Evolutionary conservation across 1,140 invertebrate species (phyloP), one percentile per base, ranked within the genome.

Genomic region (Asobara japonica): DNA sequence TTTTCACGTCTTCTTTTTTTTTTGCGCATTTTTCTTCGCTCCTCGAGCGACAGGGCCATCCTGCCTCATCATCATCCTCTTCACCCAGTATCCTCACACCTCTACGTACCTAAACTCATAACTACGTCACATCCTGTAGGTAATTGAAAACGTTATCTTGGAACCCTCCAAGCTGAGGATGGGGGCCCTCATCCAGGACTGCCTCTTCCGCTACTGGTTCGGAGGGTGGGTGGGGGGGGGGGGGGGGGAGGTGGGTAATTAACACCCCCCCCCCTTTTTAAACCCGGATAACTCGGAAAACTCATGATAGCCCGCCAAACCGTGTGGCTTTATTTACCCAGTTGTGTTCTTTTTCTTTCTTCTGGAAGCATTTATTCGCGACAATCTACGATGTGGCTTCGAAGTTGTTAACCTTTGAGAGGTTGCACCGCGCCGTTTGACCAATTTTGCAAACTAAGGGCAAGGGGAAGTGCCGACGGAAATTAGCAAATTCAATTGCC

Each of bases 131-230:
- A 87, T 87, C 86, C 86, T 86, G 85, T 78, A 82, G 85, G 84
- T 87, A 87, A 87, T 87, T 86, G 86, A 87, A 87, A 87, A 87
- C 81, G 84, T 86, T 87, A 86, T 86, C 85, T 86, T 80, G 82
- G 78, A 80, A 82, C 83, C 82, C n/a, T n/a, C n/a, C n/a, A n/a
- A n/a, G 76, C 77, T 70, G 80, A 76, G 51, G 51, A 36, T 56
- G 51, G 18, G 51, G 51, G 22, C 51, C 80, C 81, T 79, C 81
- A 81, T 73, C 80, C 73, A 66, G 29, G 38, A 66, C 45, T 30
- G 27, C 62, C 31, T 36, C 62, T 22, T 65, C 38, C 31, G 10
- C 30, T 38, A 33, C 62, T 13, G 22, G 51, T 65, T 33, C 4
- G 11, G 36, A 36, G 45, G 20, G 48, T n/a, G 11, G 56, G 31